Base-by-base conservation (phyloP, 1,140 invertebrate genomes). In the Papilio polyxenes region DNA sequence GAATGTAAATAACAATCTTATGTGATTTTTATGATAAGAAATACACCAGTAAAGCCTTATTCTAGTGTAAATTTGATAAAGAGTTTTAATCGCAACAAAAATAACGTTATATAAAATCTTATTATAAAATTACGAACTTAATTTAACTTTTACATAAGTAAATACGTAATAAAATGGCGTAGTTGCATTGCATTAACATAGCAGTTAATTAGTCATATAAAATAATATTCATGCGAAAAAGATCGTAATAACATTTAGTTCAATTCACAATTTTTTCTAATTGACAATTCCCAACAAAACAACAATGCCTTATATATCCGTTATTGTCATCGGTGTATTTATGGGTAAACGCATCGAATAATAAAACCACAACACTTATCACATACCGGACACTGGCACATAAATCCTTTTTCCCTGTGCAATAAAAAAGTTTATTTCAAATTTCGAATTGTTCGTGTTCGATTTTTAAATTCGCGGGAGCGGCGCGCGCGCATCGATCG, bases 401-500 rank as follows among this genome's bases (percentile, higher is more conserved):
- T 82, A 69, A 80, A 80, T 84, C 81, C 82, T 83, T 82, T 84
- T 80, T 81, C 62, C n/a, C 80, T 59, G 79, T 79, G 74, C 65
- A 80, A 81, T 51, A 80, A 65, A 51, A 59, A 80, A 53, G 40
- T 80, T 44, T 81, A 82, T 53, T 85, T 83, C 79, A 51, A 79
- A 82, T 87, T 85, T 85, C 84, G 83, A 88, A 87, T 86, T 86
- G 84, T 85, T 91, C 85, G 87, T 87, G 80, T 89, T 91, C 87
- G 87, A 86, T 86, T 85, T 90, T 91, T 86, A 87, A 83, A 84
- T 83, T 91, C 82, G 81, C 72, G 59, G 85, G 81, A 82, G 78
- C 75, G 83, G 89, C 90, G 92, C 92, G 92, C 86, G 91, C 91
- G 90, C 82, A 75, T 82, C 79, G 82, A 83, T 85, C 91, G 91